phyloP scores from a whole-genome alignment of 1,140 invertebrate species.

The Drosophila rhopaloa region DNA sequence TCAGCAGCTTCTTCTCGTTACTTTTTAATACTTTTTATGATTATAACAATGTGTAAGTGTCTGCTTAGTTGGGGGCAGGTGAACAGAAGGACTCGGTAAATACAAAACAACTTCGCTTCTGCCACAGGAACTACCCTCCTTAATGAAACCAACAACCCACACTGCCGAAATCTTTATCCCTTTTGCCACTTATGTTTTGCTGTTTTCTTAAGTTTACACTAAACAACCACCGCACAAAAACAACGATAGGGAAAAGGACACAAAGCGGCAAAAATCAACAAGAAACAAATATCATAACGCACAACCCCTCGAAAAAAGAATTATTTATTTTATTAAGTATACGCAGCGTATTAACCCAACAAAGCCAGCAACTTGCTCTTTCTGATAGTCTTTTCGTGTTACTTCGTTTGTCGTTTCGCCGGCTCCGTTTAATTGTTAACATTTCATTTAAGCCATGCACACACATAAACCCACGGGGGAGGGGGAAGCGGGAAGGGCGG shows the following conservation, averaged over 20 bases:
- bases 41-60: constrained; percentile 77
- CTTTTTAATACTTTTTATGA: constrained; percentile 82
- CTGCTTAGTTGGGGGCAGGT: constrained; percentile 27
- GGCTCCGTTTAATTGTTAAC: constrained; percentile 79
- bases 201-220: constrained; percentile 72
- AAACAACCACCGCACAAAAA: constrained; percentile 50
- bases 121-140: constrained; percentile 33
- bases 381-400: constrained; percentile 79
- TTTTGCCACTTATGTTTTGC: constrained; percentile 63
- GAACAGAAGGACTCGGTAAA: constrained; percentile 47
- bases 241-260: constrained; percentile 8
- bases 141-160: constrained; percentile 55
- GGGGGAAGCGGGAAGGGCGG: background rate
- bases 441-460: constrained; percentile 75
- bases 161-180: constrained; percentile 42
- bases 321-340: constrained; percentile 72
- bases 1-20: constrained; percentile 50
- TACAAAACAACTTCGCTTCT: constrained; percentile 68
- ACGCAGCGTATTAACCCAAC: constrained; percentile 58
- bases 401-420: constrained; percentile 55
- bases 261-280: constrained; percentile 36
- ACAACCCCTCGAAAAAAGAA: constrained; percentile 41
- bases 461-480: constrained; percentile 8
- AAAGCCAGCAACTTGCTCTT: constrained; percentile 41
- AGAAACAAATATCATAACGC: constrained; percentile 38